Evolutionary conservation across 2,797 vertebrate genomes (phyloP).

Genomic region (Sus cebifrons): DNA sequence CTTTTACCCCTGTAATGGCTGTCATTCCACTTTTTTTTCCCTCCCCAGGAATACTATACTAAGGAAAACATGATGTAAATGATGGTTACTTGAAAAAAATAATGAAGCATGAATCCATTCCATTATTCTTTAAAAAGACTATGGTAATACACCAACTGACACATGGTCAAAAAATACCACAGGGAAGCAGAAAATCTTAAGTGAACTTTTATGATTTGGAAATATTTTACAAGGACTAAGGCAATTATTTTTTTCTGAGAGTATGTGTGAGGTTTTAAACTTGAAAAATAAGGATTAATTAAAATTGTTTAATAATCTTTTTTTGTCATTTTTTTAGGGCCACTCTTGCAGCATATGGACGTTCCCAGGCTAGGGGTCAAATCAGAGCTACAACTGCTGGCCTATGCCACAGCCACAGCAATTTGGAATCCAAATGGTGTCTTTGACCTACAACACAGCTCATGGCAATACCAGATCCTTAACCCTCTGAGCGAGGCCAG

Average conservation of each 20-base stretch:
- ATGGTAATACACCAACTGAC: background rate
- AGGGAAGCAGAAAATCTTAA: background rate
- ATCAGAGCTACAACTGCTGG: no score
- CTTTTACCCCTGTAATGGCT: background rate
- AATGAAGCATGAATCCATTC: background rate
- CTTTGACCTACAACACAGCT: no score
- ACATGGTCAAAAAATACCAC: background rate
- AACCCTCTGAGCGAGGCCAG: no score
- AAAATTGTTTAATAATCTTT: no score
- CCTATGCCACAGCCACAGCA: no score
- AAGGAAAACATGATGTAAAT: background rate
- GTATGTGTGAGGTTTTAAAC: background rate
- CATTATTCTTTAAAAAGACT: constrained; percentile 39
- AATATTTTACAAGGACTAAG: background rate
- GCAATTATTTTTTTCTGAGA: background rate
- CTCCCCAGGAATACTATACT: background rate
- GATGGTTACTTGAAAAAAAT: background rate
- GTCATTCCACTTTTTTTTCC: background rate
- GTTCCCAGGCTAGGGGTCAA: no score
- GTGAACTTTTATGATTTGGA: background rate
- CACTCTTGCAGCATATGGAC: no score
- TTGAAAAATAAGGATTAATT: constrained; percentile 1
- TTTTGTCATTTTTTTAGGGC: no score
- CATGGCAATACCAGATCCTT: no score
- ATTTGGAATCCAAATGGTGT: no score